phyloP scores from a whole-genome alignment of 2,113 vertebrate species.

The Menura novaehollandiae region DNA sequence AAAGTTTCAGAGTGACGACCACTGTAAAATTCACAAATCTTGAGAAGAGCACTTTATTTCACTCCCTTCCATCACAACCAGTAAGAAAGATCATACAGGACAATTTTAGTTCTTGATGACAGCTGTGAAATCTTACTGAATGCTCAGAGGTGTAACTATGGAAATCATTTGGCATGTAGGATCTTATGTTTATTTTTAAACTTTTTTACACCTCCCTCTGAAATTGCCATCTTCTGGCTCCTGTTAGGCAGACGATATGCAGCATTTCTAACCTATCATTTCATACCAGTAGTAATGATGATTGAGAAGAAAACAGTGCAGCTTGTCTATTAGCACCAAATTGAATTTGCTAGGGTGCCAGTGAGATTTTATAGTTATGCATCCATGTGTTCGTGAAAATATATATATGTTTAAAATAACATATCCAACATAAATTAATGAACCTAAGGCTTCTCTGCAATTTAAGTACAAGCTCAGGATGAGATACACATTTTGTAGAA shows the following conservation, averaged over 20 bases:
- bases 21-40: background rate
- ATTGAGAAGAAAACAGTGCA: background rate
- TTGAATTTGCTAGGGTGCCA: background rate
- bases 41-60: background rate
- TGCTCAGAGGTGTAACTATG: conserved; percentile 28
- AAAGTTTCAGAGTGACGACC: background rate
- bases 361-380: background rate
- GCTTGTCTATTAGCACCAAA: background rate
- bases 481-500: background rate
- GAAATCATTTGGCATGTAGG: conserved; percentile 18
- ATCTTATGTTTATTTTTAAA: conserved; percentile 24
- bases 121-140: conserved; percentile 2
- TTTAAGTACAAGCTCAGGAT: background rate
- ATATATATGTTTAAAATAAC: background rate
- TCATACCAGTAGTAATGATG: background rate
- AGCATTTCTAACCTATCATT: background rate
- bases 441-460: background rate
- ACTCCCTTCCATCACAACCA: background rate
- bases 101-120: conserved; percentile 16
- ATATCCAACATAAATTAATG: background rate
- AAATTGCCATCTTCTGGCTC: background rate
- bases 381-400: background rate
- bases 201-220: conserved; percentile 4
- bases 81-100: background rate
- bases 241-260: background rate